Base-by-base conservation (phyloP, 1,140 invertebrate genomes). In the Drosophila pseudoobscura region DNA sequence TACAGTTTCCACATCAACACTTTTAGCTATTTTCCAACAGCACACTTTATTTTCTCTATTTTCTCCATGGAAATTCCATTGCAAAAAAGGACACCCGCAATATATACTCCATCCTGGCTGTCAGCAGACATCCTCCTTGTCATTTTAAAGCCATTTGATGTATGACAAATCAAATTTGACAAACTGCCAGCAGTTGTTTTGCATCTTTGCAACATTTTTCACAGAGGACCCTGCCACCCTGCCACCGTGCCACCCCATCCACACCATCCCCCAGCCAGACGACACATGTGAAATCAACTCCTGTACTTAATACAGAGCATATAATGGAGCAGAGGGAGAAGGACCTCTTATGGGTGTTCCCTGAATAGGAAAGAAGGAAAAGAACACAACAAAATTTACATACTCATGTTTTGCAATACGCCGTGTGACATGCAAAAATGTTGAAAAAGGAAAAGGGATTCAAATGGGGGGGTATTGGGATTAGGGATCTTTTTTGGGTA, bases 91-190 rank as follows among this genome's bases (percentile, higher is more conserved):
- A 53, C 65, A 7, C 31, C 62, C 63, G 17, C 35, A 49, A 9
- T 31, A 8, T 31, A 7, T 31, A 8, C 7, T 26, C 59, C 46
- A 35, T 24, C 51, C 54, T 49, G 52, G 43, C 56, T 80, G 66
- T 63, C 72, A 52, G 47, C 53, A 50, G 69, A 65, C 69, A 64
- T 58, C 11, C 66, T 73, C 72, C 56, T 69, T 85, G 82, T 80
- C 82, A 85, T 78, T 85, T 85, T 85, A 78, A 87, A 87, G 75
- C 65, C 75, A 87, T 87, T 87, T 87, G 82, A 87, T 87, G 82
- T 87, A 87, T 87, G 82, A 87, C 82, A 87, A 87, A 87, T 87
- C 82, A 87, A 87, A 87, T 87, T 87, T 87, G 82, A 87, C 82
- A 87, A 87, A 87, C 82, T 87, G 82, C 82, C 82, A 87, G 80